These are phyloP conservation scores for Neodiprion lecontei DNA, from an alignment of 1,140 invertebrate genomes.

Conservation along the genomic window DNA sequence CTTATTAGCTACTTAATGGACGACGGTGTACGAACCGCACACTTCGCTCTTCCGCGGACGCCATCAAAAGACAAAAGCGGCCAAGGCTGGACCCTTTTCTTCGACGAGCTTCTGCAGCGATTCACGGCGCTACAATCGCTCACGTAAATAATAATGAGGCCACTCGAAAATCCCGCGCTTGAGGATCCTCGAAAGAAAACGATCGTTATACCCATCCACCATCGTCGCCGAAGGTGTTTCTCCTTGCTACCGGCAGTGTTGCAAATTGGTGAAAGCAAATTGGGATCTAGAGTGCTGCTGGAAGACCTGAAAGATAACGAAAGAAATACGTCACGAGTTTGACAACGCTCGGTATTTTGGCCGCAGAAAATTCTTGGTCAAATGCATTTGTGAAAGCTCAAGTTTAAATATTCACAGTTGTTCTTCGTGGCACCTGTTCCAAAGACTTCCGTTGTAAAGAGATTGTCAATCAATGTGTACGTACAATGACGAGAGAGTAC, in stretches of 20 bases:
- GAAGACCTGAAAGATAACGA: too few relatives aligned
- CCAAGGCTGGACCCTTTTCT: conserved; percentile 32
- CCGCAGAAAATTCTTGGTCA: too few relatives aligned
- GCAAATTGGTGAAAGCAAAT: too few relatives aligned
- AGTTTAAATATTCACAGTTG: background rate
- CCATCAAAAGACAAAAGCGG: conserved; percentile 37
- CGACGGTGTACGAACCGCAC: conserved; percentile 36
- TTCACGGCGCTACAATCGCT: background rate
- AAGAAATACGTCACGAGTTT: too few relatives aligned
- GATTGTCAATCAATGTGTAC: background rate
- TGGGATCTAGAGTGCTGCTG: too few relatives aligned
- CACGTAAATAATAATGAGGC: background rate
- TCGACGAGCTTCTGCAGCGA: conserved; percentile 32
- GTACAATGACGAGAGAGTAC: background rate
- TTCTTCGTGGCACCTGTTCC: background rate
- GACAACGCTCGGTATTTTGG: too few relatives aligned
- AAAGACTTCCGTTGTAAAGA: background rate
- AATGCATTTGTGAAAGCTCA: background rate
- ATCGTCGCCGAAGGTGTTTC: background rate
- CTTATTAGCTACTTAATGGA: conserved; percentile 45
- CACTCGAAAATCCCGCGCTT: background rate
- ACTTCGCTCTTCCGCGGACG: conserved; percentile 31
- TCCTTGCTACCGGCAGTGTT: too few relatives aligned
- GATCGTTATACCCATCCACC: background rate
- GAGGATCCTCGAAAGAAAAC: background rate